phyloP scores from a whole-genome alignment of 2,797 vertebrate genomes.

The Propithecus perrieri region DNA sequence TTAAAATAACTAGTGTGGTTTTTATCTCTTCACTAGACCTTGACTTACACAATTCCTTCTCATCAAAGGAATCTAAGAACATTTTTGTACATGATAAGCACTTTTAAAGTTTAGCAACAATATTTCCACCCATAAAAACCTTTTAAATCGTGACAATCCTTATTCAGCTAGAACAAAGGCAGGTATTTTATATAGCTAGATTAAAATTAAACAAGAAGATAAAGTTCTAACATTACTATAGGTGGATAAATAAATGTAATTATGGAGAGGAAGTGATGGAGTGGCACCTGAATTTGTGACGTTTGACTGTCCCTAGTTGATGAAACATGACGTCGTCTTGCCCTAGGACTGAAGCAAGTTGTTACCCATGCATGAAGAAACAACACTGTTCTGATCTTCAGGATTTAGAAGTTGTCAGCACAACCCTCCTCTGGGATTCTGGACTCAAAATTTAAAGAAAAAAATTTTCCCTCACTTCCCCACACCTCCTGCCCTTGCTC shows the following conservation, averaged over 20 bases:
- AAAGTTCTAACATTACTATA: neutral
- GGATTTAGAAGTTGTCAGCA: neutral
- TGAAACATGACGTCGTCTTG: neutral
- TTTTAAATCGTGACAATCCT: neutral
- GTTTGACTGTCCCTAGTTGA: neutral
- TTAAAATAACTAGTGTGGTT: neutral
- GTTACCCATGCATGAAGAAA: neutral
- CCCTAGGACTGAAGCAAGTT: neutral
- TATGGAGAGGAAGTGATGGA: neutral
- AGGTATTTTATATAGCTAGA: neutral
- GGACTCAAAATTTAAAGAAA: neutral
- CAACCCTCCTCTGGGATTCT: neutral
- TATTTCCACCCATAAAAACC: neutral
- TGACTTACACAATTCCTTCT: neutral
- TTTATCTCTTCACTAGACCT: neutral
- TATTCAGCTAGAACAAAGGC: neutral
- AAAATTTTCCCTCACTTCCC: neutral
- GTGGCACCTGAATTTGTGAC: neutral
- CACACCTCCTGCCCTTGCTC: neutral
- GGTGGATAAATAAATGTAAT: neutral
- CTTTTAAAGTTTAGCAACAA: neutral
- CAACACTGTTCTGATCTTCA: neutral
- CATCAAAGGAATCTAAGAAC: neutral
- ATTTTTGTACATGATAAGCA: neutral
- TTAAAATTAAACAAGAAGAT: neutral